Evolutionary conservation across 2,113 vertebrate species (phyloP).

Genomic region (Tiliqua scincoides): DNA sequence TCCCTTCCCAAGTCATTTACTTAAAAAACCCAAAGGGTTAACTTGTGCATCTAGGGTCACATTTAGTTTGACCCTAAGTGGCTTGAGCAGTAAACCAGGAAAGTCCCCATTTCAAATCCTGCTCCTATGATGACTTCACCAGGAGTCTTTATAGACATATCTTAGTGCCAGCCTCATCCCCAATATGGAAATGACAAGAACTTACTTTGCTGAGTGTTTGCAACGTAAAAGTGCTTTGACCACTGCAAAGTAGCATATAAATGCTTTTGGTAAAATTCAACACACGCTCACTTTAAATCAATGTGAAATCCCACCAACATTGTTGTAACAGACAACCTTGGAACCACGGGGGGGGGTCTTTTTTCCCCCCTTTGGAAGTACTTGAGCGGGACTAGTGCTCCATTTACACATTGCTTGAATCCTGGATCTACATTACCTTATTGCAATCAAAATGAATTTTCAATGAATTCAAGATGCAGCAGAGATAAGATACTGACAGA

Average conservation of each 20-base stretch:
- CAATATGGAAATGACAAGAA: background rate
- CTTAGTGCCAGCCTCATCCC: background rate
- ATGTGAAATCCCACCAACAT: background rate
- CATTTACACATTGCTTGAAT: slow-evolving; percentile 4
- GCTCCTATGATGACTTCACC: background rate
- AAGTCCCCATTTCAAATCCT: background rate
- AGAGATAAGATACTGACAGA: slow-evolving; percentile 63
- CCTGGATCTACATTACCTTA: slow-evolving; percentile 31
- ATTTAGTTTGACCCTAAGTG: too few species aligned
- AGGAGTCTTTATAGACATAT: background rate
- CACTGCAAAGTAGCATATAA: background rate
- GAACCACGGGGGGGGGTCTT: background rate
- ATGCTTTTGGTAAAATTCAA: background rate
- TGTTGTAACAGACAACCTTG: background rate
- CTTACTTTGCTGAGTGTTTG: background rate
- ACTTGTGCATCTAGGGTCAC: too few species aligned
- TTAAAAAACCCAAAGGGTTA: too few species aligned
- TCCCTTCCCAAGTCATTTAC: too few species aligned
- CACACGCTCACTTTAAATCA: background rate
- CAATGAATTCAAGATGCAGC: slow-evolving; percentile 44
- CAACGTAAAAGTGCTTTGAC: background rate
- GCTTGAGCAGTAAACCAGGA: background rate
- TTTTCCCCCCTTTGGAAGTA: background rate
- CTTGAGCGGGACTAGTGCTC: slow-evolving; percentile 8
- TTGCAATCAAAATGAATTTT: slow-evolving; percentile 44